phyloP scores from a whole-genome alignment of 1,140 invertebrate genomes.

The Drosophila novamexicana region DNA sequence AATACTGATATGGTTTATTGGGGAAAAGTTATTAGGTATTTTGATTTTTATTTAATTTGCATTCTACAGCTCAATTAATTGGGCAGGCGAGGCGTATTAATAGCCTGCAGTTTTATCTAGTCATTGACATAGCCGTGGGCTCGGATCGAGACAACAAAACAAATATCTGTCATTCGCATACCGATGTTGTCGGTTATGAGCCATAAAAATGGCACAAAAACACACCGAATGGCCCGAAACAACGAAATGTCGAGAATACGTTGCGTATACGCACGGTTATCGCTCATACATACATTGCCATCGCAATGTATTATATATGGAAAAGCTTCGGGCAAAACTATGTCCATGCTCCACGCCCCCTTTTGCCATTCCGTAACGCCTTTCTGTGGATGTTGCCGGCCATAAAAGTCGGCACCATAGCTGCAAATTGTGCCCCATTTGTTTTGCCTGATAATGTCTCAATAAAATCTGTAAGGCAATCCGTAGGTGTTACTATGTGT shows the following conservation, averaged over 20 bases:
- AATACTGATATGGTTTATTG: conserved; percentile 23
- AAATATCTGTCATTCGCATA: conserved; percentile 58
- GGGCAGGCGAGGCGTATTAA: conserved; percentile 41
- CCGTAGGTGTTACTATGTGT: conserved; percentile 45
- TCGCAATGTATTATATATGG: conserved; percentile 53
- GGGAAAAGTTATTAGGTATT: conserved; percentile 6
- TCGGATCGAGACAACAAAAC: conserved; percentile 26
- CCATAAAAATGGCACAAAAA: conserved; percentile 57
- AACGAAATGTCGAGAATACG: conserved; percentile 17
- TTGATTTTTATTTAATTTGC: conserved; percentile 59
- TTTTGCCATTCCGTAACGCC: conserved; percentile 56
- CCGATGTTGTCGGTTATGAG: conserved; percentile 59
- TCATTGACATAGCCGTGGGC: conserved; percentile 33
- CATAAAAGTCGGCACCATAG: conserved; percentile 62
- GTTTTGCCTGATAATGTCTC: conserved; percentile 79
- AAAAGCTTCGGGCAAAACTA: conserved; percentile 55
- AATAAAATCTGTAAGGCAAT: conserved; percentile 72
- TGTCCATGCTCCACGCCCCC: conserved; percentile 48
- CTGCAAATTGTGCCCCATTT: conserved; percentile 75
- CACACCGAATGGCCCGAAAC: conserved; percentile 9
- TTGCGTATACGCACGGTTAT: conserved; percentile 62
- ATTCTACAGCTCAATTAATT: conserved; percentile 69
- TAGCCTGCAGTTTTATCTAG: conserved; percentile 39
- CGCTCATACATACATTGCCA: conserved; percentile 55
- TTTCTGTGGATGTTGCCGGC: conserved; percentile 35